Conservation (phyloP, 2,113 vertebrate genomes). For the Callipepla californica region DNA sequence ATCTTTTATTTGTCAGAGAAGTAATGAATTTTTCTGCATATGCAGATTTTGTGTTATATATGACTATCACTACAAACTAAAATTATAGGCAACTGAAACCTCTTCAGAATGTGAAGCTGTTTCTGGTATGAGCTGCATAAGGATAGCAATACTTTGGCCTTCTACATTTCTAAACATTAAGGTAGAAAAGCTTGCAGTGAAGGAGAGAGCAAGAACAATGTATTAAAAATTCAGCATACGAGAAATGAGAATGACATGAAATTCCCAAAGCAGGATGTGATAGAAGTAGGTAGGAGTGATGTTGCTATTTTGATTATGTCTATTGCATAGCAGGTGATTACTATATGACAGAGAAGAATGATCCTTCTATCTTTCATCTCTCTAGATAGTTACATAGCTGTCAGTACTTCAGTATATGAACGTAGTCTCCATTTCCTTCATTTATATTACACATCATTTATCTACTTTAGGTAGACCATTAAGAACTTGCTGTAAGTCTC, state of each 20-base stretch:
- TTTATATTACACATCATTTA: slow-evolving; percentile 38
- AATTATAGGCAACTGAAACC: not conserved
- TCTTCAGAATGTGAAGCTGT: not conserved
- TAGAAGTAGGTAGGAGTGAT: not conserved
- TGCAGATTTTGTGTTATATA: not conserved
- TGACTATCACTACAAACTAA: not conserved
- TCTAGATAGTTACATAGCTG: slow-evolving; percentile 39
- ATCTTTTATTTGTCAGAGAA: not conserved
- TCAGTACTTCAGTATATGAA: slow-evolving; percentile 27
- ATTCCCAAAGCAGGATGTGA: not conserved
- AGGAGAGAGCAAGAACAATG: not conserved
- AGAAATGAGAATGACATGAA: slow-evolving; percentile 32
- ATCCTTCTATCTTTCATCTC: slow-evolving; percentile 32
- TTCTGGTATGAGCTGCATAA: not conserved
- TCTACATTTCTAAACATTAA: not conserved
- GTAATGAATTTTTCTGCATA: not conserved
- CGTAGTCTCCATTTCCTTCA: slow-evolving; percentile 19
- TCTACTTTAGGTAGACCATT: slow-evolving; percentile 9
- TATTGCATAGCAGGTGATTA: not conserved
- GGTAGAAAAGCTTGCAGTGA: not conserved
- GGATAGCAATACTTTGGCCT: not conserved
- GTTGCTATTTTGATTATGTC: slow-evolving; percentile 10
- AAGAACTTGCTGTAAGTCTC: slow-evolving; percentile 1
- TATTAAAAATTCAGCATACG: not conserved
- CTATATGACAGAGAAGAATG: slow-evolving; percentile 47